Percentiles rank a stretch among this genome's conserved stretches.
phyloP scores from a whole-genome alignment of 2,113 vertebrate genomes.

The Pipra filicauda region DNA sequence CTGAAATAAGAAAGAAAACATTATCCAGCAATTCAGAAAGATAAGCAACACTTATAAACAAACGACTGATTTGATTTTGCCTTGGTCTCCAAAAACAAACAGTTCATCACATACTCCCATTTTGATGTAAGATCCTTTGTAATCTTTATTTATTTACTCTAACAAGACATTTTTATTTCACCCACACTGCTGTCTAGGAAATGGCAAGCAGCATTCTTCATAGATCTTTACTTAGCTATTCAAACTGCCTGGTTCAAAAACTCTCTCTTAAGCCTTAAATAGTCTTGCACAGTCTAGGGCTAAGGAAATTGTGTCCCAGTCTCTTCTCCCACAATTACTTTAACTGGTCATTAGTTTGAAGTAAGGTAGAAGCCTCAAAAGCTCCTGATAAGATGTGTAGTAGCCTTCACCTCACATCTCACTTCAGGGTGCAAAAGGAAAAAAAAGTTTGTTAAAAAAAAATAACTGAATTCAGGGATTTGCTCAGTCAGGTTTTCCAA shows the following conservation, averaged over 20 bases:
- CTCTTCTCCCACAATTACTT: neutral
- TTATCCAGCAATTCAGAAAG: neutral
- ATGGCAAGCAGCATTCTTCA: constrained; percentile 64
- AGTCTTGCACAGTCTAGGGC: neutral
- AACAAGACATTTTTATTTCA: neutral
- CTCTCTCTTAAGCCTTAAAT: neutral
- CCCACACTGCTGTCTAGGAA: constrained; percentile 2
- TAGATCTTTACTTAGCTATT: constrained; percentile 47
- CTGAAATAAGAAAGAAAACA: constrained; percentile 78
- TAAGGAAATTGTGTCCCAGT: neutral
- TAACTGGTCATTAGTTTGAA: neutral
- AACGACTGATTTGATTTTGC: neutral
- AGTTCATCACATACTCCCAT: neutral
- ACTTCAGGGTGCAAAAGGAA: neutral
- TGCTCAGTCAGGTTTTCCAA: neutral
- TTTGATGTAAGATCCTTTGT: neutral
- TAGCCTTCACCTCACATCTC: neutral
- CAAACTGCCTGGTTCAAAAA: constrained; percentile 35
- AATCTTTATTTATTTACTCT: neutral
- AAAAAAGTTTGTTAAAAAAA: neutral
- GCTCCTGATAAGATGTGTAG: neutral
- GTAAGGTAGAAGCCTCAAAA: neutral
- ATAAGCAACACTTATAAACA: neutral
- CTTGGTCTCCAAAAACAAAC: neutral
- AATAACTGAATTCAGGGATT: neutral